Evolutionary conservation across 2,797 vertebrate genomes (phyloP), one percentile per base, ranked within the genome.

Genomic region (Spondyliosoma cantharus): DNA sequence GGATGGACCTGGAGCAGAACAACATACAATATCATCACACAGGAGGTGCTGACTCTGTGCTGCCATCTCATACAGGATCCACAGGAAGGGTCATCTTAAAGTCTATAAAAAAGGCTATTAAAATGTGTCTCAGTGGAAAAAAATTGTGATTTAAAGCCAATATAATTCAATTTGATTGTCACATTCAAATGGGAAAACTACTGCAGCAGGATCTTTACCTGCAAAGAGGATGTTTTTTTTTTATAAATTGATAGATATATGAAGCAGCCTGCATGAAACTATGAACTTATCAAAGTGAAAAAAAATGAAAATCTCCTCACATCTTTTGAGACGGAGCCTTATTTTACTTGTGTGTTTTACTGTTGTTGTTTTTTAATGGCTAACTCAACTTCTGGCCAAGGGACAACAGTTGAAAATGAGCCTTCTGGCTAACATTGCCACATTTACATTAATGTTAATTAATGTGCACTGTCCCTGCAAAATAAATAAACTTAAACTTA

Each of bases 1-100:
- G 89, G 87, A 99, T 96, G 1, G 97, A 99, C 94, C 97, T 99
- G 84, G 37, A 49, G 49, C 22, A 80, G 58, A 76, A 53, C 52
- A 6, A 59, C 15, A 60, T 7, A 53, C 7, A 37, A 5, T 11
- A 29, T 8, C 19, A 80, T 25, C 12, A 54, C 5, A 69, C 2
- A 4, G 7, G 15, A 17, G 13, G 22, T 52, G 15, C 6, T n/a
- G 56, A n/a, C 14, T 43, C 7, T 57, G 29, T 2, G 11, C 45
- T 17, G 3, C 6, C 32, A 52, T 57, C 11, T 71, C 37, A 27
- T 16, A 3, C 17, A 24, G 37, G 12, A 45, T 56, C n/a, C 27
- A 50, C 7, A 43, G 46, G 17, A 15, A 15, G 13, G 12, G 2
- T 48, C 0, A 20, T 56, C 57, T 60, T 45, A 24, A 56, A 43